Conservation (phyloP, 2,113 vertebrate genomes). For the Mellivora capensis region DNA sequence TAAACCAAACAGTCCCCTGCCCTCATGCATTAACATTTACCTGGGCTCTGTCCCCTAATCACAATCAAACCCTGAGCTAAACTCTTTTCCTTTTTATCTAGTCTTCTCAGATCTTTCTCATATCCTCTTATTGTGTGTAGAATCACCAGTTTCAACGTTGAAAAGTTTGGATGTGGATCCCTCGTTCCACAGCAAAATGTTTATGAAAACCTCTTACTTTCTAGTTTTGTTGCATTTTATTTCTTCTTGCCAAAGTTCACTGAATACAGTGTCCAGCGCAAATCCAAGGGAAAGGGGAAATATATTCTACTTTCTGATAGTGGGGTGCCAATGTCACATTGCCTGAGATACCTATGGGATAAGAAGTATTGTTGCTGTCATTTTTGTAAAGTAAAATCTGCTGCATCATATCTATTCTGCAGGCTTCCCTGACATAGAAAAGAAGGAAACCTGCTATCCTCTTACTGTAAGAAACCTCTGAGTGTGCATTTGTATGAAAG, state of each 20-base stretch:
- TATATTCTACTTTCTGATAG: neutral
- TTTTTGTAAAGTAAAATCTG: neutral
- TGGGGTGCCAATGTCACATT: neutral
- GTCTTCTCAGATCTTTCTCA: neutral
- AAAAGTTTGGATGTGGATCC: neutral
- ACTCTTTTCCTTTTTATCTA: neutral
- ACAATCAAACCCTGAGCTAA: neutral
- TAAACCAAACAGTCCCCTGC: neutral
- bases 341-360: neutral
- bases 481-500: neutral
- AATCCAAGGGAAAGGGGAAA: neutral
- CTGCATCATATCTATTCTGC: neutral
- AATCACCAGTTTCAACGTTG: neutral
- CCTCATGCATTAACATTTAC: neutral
- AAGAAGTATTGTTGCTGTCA: neutral
- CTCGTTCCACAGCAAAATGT: neutral
- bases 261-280: neutral
- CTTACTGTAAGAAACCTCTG: neutral
- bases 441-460: neutral
- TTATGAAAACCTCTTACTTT: neutral
- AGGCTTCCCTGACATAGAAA: neutral
- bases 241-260: neutral
- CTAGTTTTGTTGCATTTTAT: neutral
- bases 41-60: neutral
- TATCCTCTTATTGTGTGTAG: neutral